Conservation (phyloP, 1,140 invertebrate species). For the Calephelis nemesis region DNA sequence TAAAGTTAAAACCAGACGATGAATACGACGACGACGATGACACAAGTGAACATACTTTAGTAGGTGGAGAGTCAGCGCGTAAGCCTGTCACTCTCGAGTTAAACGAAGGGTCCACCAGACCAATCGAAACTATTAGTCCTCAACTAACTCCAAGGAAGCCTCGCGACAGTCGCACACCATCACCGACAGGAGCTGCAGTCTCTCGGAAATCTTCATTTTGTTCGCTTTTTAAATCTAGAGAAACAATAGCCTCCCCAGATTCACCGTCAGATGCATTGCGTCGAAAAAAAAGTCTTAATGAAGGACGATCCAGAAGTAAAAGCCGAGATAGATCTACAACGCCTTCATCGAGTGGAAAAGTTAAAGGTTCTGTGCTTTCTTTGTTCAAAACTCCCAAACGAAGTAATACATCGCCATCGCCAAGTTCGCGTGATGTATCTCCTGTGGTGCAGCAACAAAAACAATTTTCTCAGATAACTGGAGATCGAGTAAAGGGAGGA, state of each 20-base stretch:
- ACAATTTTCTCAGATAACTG: constrained; percentile 34
- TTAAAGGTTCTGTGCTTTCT: constrained; percentile 82
- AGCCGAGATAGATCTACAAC: constrained; percentile 81
- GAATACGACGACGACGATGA: constrained; percentile 80
- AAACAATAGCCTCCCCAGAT: constrained; percentile 82
- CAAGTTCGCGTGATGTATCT: constrained; percentile 52
- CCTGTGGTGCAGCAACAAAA: constrained; percentile 47
- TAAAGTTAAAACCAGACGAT: constrained; percentile 83
- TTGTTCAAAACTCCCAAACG: constrained; percentile 80
- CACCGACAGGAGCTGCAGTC: constrained; percentile 74
- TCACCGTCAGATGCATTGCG: constrained; percentile 79
- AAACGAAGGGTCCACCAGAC: constrained; percentile 33
- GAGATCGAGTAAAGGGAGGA: constrained; percentile 31
- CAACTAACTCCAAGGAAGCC: constrained; percentile 25
- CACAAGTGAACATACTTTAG: constrained; percentile 44
- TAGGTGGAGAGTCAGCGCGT: constrained; percentile 43
- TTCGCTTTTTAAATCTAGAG: constrained; percentile 85
- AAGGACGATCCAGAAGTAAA: constrained; percentile 81
- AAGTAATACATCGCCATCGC: constrained; percentile 52
- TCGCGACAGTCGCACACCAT: constrained; percentile 68
- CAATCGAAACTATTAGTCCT: constrained; percentile 32
- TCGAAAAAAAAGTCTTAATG: constrained; percentile 67
- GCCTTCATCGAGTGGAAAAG: constrained; percentile 76
- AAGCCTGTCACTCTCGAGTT: constrained; percentile 78
- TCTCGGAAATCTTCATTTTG: constrained; percentile 90